phyloP scores from a whole-genome alignment of 2,888 invertebrate species.

The Volucella inanis region DNA sequence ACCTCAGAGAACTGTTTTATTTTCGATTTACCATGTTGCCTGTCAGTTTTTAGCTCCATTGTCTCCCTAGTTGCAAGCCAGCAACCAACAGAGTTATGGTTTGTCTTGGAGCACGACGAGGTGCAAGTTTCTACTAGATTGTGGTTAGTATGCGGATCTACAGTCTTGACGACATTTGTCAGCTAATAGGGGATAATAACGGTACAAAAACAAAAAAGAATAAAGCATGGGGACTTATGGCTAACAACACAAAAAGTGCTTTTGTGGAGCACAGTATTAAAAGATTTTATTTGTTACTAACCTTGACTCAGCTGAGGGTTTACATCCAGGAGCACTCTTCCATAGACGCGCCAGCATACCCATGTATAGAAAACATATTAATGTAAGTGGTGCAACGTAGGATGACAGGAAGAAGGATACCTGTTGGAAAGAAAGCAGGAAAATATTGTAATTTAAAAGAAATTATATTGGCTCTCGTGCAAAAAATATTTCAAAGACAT shows the following conservation, averaged over 20 bases:
- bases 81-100: constrained; percentile 20
- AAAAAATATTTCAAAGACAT: background rate
- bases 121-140: constrained; percentile 10
- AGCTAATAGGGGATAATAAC: constrained; percentile 9
- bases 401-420: constrained; percentile 94
- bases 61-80: background rate
- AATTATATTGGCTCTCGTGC: background rate
- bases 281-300: constrained; percentile 76
- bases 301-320: constrained; percentile 89
- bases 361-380: constrained; percentile 94
- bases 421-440: constrained; percentile 82
- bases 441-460: background rate
- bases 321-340: constrained; percentile 90
- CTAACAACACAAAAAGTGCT: background rate
- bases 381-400: constrained; percentile 92
- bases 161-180: constrained; percentile 2
- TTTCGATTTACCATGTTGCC: constrained; percentile 4
- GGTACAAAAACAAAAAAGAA: background rate
- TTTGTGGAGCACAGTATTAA: constrained; percentile 9
- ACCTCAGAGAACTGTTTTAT: constrained; percentile 11
- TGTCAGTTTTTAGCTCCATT: background rate
- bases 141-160: background rate
- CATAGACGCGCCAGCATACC: constrained; percentile 94
- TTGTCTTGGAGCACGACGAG: constrained; percentile 31
- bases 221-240: background rate